A percentile compares a stretch with the other conserved stretches of the same genome.
phyloP scores from a whole-genome alignment of 2,797 vertebrate genomes.

The Trematomus bernacchii region DNA sequence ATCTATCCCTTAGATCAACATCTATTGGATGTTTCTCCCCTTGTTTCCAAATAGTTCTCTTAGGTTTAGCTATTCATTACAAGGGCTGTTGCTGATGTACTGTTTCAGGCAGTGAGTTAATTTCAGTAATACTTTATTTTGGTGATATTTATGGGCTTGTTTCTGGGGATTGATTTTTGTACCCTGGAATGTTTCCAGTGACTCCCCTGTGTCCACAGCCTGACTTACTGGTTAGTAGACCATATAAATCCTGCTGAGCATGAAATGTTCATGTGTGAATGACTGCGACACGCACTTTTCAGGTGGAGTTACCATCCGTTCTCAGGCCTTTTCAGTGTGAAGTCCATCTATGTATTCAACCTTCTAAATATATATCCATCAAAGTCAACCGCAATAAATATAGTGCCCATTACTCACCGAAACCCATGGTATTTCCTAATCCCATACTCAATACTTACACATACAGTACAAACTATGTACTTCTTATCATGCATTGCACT shows the following conservation, averaged over 20 bases:
- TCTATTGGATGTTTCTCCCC: slow-evolving; percentile 37
- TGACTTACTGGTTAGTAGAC: slow-evolving; percentile 35
- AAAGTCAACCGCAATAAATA: background rate
- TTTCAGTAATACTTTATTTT: slow-evolving; percentile 52
- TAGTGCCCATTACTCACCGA: background rate
- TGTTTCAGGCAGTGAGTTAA: slow-evolving; percentile 28
- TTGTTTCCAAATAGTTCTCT: slow-evolving; percentile 44
- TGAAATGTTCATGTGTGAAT: slow-evolving; percentile 50
- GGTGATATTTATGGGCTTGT: slow-evolving; percentile 34
- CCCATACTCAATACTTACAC: background rate
- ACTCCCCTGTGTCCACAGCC: slow-evolving; percentile 27
- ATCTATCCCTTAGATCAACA: slow-evolving; percentile 51
- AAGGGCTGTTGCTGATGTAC: slow-evolving; percentile 29
- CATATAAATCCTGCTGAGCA: slow-evolving; percentile 41
- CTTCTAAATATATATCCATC: background rate
- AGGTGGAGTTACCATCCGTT: background rate
- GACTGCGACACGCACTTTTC: background rate
- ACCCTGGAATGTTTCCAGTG: slow-evolving; percentile 28
- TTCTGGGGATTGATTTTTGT: slow-evolving; percentile 42
- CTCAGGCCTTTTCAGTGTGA: background rate
- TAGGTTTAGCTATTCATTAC: slow-evolving; percentile 56
- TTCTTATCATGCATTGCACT: too few species aligned
- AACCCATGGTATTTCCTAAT: background rate
- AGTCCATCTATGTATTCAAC: background rate
- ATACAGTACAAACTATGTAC: background rate